Evolutionary conservation across 2,888 invertebrate genomes (phyloP).

Genomic region (Stenodema calcarata): DNA sequence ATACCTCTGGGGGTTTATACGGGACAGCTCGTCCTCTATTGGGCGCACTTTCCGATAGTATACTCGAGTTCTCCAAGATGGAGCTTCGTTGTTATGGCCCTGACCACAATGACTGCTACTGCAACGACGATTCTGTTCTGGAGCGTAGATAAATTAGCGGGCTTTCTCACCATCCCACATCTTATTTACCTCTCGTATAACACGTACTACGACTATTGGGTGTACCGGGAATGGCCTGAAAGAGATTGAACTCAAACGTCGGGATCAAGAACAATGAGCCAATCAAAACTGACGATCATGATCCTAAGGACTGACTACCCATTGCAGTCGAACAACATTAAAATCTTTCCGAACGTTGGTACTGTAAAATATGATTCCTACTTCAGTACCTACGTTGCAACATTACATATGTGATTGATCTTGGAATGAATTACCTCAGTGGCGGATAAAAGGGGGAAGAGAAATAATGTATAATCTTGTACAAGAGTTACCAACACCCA

Average conservation of each 20-base stretch:
- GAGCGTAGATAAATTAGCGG: not conserved
- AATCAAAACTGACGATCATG: no score
- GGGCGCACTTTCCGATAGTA: not conserved
- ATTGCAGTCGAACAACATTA: no score
- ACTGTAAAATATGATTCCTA: no score
- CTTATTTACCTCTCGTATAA: not conserved
- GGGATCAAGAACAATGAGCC: no score
- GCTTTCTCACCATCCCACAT: not conserved
- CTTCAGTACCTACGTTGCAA: no score
- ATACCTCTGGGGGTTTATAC: not conserved
- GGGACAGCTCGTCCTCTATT: not conserved
- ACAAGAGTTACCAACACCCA: no score
- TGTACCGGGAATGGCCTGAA: not conserved
- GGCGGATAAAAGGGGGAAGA: no score
- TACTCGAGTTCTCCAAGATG: not conserved
- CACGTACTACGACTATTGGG: not conserved
- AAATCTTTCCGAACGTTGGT: no score
- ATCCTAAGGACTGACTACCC: no score
- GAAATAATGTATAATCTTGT: no score
- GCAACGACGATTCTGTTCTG: not conserved
- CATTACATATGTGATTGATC: no score
- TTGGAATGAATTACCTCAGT: no score
- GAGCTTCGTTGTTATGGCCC: not conserved
- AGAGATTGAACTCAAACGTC: not conserved
- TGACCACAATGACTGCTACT: not conserved